These are phyloP conservation scores for Tarsius wallacei DNA, from an alignment of 2,797 vertebrate genomes.

Conservation along the genomic window DNA sequence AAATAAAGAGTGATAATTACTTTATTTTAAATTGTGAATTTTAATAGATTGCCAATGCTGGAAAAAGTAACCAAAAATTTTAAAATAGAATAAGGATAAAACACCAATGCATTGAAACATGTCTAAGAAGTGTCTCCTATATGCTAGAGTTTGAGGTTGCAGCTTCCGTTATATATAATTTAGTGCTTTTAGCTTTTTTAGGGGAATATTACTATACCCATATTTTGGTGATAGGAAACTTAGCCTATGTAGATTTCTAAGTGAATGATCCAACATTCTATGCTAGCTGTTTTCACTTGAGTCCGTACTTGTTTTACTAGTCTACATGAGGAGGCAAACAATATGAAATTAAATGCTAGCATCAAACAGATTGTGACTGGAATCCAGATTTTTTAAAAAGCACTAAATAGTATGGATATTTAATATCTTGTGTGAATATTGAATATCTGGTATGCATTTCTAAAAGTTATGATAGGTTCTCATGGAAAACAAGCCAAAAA, in stretches of 20 bases:
- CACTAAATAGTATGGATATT: not conserved
- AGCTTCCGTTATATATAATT: not conserved
- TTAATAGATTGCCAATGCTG: not conserved
- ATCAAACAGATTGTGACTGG: not conserved
- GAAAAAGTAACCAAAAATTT: not conserved
- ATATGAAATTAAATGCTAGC: not conserved
- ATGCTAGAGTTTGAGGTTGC: not conserved
- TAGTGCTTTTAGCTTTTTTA: not conserved
- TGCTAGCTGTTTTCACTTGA: not conserved
- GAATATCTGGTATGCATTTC: not conserved
- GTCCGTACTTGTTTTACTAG: not conserved
- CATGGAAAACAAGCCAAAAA: not conserved
- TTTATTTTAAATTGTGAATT: slow-evolving; percentile 3
- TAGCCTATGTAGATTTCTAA: not conserved
- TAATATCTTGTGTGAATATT: not conserved
- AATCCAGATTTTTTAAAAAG: not conserved
- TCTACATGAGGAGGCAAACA: not conserved
- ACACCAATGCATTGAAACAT: not conserved
- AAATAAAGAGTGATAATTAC: not conserved
- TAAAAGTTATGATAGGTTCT: not conserved
- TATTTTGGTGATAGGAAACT: not conserved
- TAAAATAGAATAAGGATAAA: not conserved
- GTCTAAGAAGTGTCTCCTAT: not conserved
- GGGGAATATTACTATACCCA: not conserved
- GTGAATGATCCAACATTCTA: not conserved